Evolutionary conservation across 1,140 invertebrate species (phyloP), one percentile per base, ranked within the genome.

Genomic region (Scaptomyza pallida): DNA sequence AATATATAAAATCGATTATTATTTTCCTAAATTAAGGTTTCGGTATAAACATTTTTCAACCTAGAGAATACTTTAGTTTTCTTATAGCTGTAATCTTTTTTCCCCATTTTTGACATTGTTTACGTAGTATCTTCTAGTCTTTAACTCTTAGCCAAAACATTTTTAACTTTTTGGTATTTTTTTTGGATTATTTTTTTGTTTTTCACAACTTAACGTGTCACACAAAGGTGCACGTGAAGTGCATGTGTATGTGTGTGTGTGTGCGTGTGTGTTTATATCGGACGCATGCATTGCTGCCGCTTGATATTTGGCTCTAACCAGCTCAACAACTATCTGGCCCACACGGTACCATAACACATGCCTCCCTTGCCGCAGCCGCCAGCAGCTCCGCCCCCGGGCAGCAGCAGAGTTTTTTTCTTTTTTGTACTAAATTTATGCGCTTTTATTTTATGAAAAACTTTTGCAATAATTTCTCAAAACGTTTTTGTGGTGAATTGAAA

Each of bases 401-500:
- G 16, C 16, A 33, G 23, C 40, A 8, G 9, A 8, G 26, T 30
- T 30, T 30, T 30, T 21, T 21, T 21, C 4, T 59, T 67, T 85
- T 72, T 86, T 85, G 50, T 77, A 88, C 73, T 73, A 89, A 90
- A 90, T 90, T 90, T 90, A 90, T 90, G 88, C 88, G 76, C 82
- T 90, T 90, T 90, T 79, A 89, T 90, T 90, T 90, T 78, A 79
- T 86, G 83, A 86, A 90, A 90, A 90, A 90, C 88, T 90, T 90
- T 90, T 74, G 88, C 88, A 90, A 90, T 90, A 90, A 90, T 90
- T 90, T 90, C 88, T 89, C 79, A 89, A 88, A 89, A 90, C 88
- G 88, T 90, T 90, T 90, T 90, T 90, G 88, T 74, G 88, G 88
- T 90, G 88, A 90, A 90, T 90, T 90, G 88, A 90, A 90, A 88